Evolutionary conservation across 2,797 vertebrate species (phyloP).

Genomic region (Lacerta bilineata): DNA sequence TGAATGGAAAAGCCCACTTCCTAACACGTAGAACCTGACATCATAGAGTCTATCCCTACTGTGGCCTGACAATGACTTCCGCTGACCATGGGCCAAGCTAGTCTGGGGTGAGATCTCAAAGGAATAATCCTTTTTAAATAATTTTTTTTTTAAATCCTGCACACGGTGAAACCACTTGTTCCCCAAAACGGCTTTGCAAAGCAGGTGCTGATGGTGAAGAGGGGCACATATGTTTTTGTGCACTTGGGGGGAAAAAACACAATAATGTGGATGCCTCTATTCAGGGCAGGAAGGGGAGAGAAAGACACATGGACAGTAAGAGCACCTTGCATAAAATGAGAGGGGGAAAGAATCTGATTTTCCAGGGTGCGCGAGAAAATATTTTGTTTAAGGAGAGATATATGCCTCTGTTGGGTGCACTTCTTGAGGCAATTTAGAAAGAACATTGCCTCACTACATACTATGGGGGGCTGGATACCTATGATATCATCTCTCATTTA

Average conservation of each 20-base stretch:
- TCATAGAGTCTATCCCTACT: neutral
- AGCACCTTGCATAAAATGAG: neutral
- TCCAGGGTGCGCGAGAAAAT: no score
- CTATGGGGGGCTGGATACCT: neutral
- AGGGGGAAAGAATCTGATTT: neutral
- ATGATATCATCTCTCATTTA: neutral
- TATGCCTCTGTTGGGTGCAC: no score
- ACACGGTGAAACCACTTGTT: neutral
- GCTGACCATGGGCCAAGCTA: neutral
- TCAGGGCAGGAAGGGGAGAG: neutral
- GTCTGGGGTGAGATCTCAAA: neutral
- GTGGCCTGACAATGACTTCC: no score
- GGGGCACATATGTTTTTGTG: neutral
- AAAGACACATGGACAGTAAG: neutral
- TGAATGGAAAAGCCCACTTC: neutral
- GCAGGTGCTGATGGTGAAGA: neutral
- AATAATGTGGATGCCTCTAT: no score
- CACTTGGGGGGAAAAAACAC: neutral
- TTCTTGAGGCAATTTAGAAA: neutral
- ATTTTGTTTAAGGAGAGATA: neutral
- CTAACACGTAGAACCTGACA: neutral
- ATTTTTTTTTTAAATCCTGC: neutral
- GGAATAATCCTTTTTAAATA: neutral
- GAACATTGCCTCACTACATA: neutral
- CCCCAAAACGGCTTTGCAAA: neutral